Evolutionary conservation across 2,888 invertebrate genomes (phyloP).

Genomic region (Seira sanloemensis): DNA sequence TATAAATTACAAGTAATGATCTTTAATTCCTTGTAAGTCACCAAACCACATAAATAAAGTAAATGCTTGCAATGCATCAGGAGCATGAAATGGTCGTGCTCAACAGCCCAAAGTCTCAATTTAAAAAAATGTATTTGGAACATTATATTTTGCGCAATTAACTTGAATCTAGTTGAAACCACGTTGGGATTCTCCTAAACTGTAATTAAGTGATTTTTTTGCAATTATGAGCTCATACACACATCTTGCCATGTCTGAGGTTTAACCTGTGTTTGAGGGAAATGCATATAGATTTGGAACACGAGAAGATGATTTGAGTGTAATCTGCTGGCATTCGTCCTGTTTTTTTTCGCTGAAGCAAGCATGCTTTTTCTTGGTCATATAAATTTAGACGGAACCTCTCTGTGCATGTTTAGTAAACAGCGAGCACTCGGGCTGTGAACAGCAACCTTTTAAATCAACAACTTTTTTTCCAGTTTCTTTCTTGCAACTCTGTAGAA

Average conservation of each 20-base stretch:
- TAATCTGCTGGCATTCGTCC: slow-evolving; percentile 14
- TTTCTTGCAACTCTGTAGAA: not conserved
- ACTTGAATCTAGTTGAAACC: too few species aligned
- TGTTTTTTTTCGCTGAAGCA: not conserved
- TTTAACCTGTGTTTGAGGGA: too few species aligned
- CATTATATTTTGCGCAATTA: not conserved
- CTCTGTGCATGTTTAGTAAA: slow-evolving; percentile 60
- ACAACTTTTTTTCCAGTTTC: too few species aligned
- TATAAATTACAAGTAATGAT: not conserved
- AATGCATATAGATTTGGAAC: not conserved
- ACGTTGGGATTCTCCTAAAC: not conserved
- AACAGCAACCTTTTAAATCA: slow-evolving; percentile 37
- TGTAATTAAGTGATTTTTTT: not conserved
- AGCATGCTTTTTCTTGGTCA: not conserved
- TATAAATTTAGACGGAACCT: slow-evolving; percentile 53
- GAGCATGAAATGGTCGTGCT: not conserved
- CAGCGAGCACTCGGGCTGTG: slow-evolving; percentile 58
- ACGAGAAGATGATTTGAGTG: not conserved
- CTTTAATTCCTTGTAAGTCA: too few species aligned
- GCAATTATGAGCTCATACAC: not conserved
- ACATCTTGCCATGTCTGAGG: not conserved
- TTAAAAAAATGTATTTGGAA: not conserved
- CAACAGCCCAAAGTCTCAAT: not conserved
- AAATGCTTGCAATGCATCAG: not conserved
- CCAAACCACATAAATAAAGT: not conserved